Conservation (phyloP, 1,140 invertebrate species). For the Agrypnia vestita region DNA sequence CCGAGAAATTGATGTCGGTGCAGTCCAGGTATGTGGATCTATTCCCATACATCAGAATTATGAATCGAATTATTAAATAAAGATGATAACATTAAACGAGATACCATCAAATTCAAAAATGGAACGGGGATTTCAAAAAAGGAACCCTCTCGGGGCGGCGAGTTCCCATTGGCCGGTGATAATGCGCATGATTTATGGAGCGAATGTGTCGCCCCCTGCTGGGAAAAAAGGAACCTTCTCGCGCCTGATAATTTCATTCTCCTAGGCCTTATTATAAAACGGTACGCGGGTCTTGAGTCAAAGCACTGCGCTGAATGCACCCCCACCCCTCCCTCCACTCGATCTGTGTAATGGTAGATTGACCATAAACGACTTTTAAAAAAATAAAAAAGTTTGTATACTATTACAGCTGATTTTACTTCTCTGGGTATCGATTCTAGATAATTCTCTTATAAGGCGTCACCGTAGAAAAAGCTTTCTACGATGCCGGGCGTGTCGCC, state of each 20-base stretch:
- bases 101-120: slow-evolving; percentile 29
- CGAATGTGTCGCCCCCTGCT: slow-evolving; percentile 58
- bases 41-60: slow-evolving; percentile 36
- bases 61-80: slow-evolving; percentile 46
- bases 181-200: slow-evolving; percentile 60
- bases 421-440: too few species aligned
- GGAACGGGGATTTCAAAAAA: slow-evolving; percentile 25
- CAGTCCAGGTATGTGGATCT: background rate
- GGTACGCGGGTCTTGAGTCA: background rate
- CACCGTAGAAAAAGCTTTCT: too few species aligned
- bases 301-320: too few species aligned
- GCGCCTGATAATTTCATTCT: slow-evolving; percentile 58
- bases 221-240: slow-evolving; percentile 41
- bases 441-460: too few species aligned
- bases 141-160: slow-evolving; percentile 31
- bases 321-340: too few species aligned
- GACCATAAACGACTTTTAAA: too few species aligned
- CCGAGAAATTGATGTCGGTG: background rate
- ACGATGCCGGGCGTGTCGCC: too few species aligned
- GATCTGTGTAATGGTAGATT: too few species aligned
- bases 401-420: too few species aligned
- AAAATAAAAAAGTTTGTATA: too few species aligned
- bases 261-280: background rate
- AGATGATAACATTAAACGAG: slow-evolving; percentile 47
- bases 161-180: slow-evolving; percentile 48